Conservation (phyloP, 2,113 vertebrate species). For the Tamias sibiricus region DNA sequence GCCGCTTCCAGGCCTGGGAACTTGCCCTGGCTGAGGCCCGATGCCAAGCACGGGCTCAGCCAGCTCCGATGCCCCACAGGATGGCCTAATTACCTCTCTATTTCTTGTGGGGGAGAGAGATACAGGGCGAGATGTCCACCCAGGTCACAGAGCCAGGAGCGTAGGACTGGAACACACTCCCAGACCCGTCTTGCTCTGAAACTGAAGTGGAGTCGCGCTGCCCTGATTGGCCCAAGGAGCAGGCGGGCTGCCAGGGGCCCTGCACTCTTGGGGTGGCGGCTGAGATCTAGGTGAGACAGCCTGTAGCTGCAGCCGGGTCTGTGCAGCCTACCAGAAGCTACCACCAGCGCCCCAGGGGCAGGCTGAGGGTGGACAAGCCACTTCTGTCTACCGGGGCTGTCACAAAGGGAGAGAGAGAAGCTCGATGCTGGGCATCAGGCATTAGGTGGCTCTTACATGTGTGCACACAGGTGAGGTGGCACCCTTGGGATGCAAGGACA, state of each 20-base stretch:
- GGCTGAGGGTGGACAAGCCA: background rate
- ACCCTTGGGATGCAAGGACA: background rate
- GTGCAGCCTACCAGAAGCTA: background rate
- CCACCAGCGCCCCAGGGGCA: background rate
- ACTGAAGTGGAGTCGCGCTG: fast-evolving
- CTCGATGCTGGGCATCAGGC: background rate
- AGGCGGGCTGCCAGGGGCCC: no score
- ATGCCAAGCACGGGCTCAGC: background rate
- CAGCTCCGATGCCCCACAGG: background rate
- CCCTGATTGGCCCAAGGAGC: background rate
- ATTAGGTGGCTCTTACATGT: background rate
- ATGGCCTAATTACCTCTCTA: background rate
- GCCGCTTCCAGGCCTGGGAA: background rate
- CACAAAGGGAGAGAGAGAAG: constrained; percentile 43
- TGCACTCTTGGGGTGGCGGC: no score
- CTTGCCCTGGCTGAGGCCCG: background rate
- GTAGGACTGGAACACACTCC: background rate
- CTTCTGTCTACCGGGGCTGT: background rate
- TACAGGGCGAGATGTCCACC: background rate
- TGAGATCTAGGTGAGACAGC: background rate
- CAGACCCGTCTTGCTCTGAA: background rate
- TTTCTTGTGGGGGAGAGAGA: background rate
- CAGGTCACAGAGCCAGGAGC: background rate
- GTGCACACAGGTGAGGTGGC: background rate
- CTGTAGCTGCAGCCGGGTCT: no score